phyloP scores from a whole-genome alignment of 2,888 invertebrate genomes.

The Eupsilia transversa region DNA sequence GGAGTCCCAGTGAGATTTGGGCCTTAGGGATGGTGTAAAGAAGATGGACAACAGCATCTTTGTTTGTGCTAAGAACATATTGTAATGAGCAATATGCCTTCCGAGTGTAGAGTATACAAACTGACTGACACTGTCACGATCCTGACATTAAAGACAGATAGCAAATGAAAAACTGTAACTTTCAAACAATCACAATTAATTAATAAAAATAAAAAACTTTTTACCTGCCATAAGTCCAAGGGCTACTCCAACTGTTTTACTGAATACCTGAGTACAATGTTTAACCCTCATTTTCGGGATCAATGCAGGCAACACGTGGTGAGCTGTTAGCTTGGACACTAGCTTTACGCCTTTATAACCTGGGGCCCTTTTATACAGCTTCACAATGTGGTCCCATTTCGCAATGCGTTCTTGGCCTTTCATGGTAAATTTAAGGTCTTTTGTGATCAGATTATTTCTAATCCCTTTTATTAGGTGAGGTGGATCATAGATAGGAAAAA shows the following conservation, averaged over 20 bases:
- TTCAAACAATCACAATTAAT: too few species aligned
- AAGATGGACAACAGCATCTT: too few species aligned
- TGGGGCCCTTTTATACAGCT: constrained; percentile 8
- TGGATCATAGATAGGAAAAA: background rate
- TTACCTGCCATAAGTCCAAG: constrained; percentile 36
- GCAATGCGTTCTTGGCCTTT: constrained; percentile 6
- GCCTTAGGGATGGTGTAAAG: too few species aligned
- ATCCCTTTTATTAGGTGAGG: constrained; percentile 6
- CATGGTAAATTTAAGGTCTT: constrained; percentile 8
- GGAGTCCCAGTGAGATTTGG: too few species aligned
- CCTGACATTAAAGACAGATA: too few species aligned
- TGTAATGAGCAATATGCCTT: too few species aligned
- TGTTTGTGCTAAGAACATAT: too few species aligned
- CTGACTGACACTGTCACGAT: too few species aligned
- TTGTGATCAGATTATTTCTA: background rate
- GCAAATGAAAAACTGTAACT: too few species aligned
- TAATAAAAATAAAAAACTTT: background rate
- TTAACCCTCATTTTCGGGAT: constrained; percentile 33
- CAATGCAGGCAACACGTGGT: constrained; percentile 8
- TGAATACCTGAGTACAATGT: constrained; percentile 30
- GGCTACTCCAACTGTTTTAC: background rate
- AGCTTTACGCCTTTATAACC: constrained; percentile 19
- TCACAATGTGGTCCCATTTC: constrained; percentile 2
- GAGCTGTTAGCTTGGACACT: constrained; percentile 14
- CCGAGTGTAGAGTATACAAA: too few species aligned